phyloP scores from a whole-genome alignment of 2,888 invertebrate genomes.

The Galerucella nymphaeae region DNA sequence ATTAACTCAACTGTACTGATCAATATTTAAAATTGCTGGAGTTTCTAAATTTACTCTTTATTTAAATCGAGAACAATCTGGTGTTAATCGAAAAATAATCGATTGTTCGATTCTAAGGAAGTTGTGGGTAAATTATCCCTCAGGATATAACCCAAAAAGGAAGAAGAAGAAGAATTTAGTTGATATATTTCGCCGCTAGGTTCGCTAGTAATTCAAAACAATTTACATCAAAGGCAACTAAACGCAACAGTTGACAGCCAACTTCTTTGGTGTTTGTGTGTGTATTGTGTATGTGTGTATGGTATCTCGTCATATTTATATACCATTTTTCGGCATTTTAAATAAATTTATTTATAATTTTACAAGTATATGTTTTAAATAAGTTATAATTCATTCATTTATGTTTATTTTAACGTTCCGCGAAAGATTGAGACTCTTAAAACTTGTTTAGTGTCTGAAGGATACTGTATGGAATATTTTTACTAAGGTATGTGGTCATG shows the following conservation, averaged over 20 bases:
- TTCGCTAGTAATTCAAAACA: conserved; percentile 46
- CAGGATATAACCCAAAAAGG: too few relatives aligned
- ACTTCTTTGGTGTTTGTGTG: conserved; percentile 43
- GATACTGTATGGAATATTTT: conserved; percentile 24
- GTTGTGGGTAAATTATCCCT: too few relatives aligned
- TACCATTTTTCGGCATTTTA: conserved; percentile 22
- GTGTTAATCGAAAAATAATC: not conserved
- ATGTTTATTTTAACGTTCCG: not conserved
- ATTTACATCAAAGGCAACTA: conserved; percentile 44
- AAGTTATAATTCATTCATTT: not conserved
- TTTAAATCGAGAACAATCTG: not conserved
- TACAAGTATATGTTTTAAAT: not conserved
- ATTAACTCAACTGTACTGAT: not conserved
- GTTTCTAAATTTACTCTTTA: not conserved
- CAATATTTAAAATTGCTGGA: too few relatives aligned
- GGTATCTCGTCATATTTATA: conserved; percentile 27
- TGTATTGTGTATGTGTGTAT: conserved; percentile 29
- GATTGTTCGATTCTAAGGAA: not conserved
- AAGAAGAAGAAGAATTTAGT: too few relatives aligned
- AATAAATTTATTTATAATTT: conserved; percentile 16
- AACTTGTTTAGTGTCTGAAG: conserved; percentile 23
- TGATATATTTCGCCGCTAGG: conserved; percentile 18
- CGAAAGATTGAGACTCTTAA: conserved; percentile 5
- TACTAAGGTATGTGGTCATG: conserved; percentile 18
- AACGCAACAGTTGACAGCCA: conserved; percentile 60